phyloP scores from a whole-genome alignment of 2,113 vertebrate genomes.

The Mohoua ochrocephala region DNA sequence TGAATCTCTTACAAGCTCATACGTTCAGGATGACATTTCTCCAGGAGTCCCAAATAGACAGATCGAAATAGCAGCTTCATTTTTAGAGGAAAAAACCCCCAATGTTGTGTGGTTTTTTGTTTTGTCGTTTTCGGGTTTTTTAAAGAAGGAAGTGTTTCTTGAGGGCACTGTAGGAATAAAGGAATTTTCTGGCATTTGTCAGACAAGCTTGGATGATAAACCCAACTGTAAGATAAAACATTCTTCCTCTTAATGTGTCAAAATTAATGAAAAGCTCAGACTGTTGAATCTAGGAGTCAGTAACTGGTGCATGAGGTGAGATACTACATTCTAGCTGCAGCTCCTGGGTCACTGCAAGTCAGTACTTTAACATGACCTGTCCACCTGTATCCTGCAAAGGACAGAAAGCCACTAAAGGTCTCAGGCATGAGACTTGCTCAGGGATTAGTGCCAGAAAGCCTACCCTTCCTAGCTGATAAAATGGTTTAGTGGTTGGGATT shows the following conservation, averaged over 20 bases:
- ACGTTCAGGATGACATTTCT: background rate
- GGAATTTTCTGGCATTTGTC: background rate
- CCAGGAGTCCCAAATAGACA: background rate
- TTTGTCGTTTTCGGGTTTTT: background rate
- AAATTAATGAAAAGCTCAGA: background rate
- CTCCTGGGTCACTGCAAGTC: background rate
- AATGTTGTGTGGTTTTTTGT: accelerated
- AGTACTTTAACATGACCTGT: background rate
- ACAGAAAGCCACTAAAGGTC: background rate
- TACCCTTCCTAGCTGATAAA: background rate
- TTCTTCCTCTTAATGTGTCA: background rate
- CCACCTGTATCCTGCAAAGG: background rate
- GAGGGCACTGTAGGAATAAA: background rate
- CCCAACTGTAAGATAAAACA: background rate
- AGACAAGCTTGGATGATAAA: background rate
- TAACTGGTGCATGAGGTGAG: background rate
- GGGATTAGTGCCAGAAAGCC: background rate
- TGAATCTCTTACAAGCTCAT: background rate
- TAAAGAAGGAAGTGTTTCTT: background rate
- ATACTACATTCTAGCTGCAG: background rate
- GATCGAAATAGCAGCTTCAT: background rate
- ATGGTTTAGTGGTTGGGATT: background rate
- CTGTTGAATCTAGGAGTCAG: background rate
- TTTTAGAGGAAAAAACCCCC: background rate
- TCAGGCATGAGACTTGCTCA: background rate